phyloP scores from a whole-genome alignment of 2,797 vertebrate species.

The Cacajao melanocephalus region DNA sequence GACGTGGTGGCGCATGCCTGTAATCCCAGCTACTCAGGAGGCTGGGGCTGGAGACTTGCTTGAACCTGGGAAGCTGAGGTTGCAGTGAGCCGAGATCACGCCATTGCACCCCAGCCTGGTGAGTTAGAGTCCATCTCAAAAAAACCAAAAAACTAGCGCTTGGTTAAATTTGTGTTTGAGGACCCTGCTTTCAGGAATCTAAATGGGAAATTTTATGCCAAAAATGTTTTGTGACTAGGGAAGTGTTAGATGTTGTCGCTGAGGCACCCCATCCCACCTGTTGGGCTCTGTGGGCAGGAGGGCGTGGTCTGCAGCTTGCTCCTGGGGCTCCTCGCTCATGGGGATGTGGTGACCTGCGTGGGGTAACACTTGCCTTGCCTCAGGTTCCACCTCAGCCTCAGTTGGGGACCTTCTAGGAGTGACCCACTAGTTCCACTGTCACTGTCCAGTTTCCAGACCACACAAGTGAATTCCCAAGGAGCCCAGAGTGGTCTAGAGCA shows the following conservation, averaged over 20 bases:
- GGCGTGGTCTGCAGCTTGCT: neutral
- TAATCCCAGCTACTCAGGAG: neutral
- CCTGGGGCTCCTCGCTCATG: fast-evolving
- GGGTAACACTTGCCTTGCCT: neutral
- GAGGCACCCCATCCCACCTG: neutral
- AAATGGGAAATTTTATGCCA: neutral
- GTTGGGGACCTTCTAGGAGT: neutral
- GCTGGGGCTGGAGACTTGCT: neutral
- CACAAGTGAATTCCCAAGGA: neutral
- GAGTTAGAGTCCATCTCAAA: neutral
- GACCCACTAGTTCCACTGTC: neutral
- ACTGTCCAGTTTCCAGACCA: neutral
- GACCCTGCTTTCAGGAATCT: neutral
- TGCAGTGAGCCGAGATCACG: neutral
- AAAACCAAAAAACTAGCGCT: neutral
- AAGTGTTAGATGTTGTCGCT: neutral
- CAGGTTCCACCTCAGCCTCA: neutral
- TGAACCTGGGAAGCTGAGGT: neutral
- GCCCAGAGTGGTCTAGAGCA: neutral
- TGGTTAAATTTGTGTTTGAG: neutral
- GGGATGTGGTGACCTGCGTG: fast-evolving
- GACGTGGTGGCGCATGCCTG: neutral
- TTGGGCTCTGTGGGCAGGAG: neutral
- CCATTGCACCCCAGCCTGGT: neutral
- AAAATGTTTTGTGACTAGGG: neutral